phyloP scores from a whole-genome alignment of 2,888 invertebrate species.

The Syritta pipiens region DNA sequence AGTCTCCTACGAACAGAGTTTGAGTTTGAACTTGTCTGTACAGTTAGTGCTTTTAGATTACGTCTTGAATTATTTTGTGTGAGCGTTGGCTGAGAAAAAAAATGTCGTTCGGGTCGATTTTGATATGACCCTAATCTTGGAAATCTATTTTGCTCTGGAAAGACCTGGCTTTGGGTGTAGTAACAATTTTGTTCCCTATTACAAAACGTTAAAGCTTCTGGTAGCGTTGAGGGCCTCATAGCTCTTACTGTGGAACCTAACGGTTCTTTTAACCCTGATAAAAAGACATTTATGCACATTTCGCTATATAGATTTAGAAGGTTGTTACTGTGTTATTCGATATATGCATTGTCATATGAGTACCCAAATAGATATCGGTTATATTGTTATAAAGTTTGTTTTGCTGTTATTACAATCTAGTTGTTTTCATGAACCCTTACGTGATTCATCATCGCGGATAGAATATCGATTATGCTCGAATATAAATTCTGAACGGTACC shows the following conservation, averaged over 20 bases:
- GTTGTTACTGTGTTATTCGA: no score
- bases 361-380: no score
- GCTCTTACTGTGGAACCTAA: conserved; percentile 1
- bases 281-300: conserved; percentile 4
- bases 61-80: background rate
- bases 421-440: no score
- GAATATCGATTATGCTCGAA: no score
- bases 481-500: no score
- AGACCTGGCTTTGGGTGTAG: background rate
- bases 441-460: no score
- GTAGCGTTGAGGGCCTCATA: background rate
- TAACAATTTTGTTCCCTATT: no score
- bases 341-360: no score
- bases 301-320: no score
- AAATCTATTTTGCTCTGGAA: background rate
- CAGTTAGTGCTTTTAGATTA: background rate
- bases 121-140: background rate
- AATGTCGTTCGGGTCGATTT: background rate
- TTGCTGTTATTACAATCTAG: no score
- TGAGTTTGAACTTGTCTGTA: no score
- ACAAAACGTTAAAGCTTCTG: background rate
- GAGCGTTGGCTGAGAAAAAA: background rate
- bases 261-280: conserved; percentile 1
- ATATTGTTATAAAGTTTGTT: background rate
- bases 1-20: background rate